Percentiles rank a stretch among this genome's conserved stretches.
phyloP scores from a whole-genome alignment of 2,797 vertebrate species.

The Falco cherrug region DNA sequence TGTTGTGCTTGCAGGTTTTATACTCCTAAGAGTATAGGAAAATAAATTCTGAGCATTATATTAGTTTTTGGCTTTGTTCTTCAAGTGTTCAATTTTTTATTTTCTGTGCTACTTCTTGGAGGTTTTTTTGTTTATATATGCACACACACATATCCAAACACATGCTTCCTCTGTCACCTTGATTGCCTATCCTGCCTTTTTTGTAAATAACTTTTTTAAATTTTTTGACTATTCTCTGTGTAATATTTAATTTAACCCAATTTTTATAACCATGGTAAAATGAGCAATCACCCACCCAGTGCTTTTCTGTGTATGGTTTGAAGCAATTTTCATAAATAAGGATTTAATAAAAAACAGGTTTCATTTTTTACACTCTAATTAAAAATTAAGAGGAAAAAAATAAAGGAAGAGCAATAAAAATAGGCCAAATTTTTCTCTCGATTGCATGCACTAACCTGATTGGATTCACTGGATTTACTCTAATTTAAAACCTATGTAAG shows the following conservation, averaged over 20 bases:
- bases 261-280: slow-evolving; percentile 48
- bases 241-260: slow-evolving; percentile 41
- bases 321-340: slow-evolving; percentile 62
- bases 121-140: neutral
- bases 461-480: slow-evolving; percentile 1
- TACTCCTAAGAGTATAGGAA: neutral
- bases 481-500: neutral
- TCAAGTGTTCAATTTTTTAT: slow-evolving; percentile 14
- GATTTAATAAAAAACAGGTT: slow-evolving; percentile 56
- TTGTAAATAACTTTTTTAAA: neutral
- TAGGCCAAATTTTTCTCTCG: neutral
- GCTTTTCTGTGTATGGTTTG: neutral
- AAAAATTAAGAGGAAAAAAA: slow-evolving; percentile 48
- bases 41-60: neutral
- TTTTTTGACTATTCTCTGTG: neutral
- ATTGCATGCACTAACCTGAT: neutral
- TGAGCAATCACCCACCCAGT: neutral
- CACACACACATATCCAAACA: neutral
- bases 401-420: slow-evolving; percentile 13
- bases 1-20: neutral
- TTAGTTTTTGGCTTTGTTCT: neutral
- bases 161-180: neutral
- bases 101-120: neutral
- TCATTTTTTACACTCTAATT: slow-evolving; percentile 57
- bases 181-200: neutral